These are phyloP conservation scores for Chloropsis hardwickii DNA, from an alignment of 2,113 vertebrate species.

Conservation along the genomic window DNA sequence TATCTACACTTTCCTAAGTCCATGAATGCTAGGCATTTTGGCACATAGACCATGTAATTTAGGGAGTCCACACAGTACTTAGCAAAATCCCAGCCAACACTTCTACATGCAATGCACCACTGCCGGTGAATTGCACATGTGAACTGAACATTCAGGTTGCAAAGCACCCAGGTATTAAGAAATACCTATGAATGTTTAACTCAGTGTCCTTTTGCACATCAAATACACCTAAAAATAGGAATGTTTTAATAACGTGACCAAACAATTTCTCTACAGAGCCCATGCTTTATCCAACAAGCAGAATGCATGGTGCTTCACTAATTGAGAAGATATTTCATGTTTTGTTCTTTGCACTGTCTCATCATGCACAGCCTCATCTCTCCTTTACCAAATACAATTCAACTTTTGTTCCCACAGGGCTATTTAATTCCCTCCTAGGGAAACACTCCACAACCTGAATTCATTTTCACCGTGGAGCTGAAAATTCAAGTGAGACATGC, in stretches of 20 bases:
- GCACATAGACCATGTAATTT: background rate
- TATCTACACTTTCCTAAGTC: background rate
- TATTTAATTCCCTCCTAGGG: background rate
- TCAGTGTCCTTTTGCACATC: background rate
- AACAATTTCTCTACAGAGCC: background rate
- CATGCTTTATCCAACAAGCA: background rate
- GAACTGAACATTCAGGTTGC: background rate
- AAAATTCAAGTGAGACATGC: background rate
- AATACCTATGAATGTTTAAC: background rate
- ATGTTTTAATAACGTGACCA: background rate
- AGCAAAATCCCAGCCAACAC: background rate
- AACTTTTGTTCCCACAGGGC: background rate
- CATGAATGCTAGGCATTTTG: background rate
- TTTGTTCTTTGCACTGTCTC: background rate
- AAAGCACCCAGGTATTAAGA: background rate
- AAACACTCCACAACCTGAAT: background rate
- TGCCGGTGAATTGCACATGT: background rate
- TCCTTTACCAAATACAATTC: background rate
- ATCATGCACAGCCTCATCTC: background rate
- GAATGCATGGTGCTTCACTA: accelerated
- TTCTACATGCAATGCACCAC: accelerated
- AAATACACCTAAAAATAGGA: background rate
- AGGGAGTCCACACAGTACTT: background rate
- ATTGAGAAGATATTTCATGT: background rate
- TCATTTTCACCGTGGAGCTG: background rate